Evolutionary conservation across 2,113 vertebrate species (phyloP).

Genomic region (Panthera leo): DNA sequence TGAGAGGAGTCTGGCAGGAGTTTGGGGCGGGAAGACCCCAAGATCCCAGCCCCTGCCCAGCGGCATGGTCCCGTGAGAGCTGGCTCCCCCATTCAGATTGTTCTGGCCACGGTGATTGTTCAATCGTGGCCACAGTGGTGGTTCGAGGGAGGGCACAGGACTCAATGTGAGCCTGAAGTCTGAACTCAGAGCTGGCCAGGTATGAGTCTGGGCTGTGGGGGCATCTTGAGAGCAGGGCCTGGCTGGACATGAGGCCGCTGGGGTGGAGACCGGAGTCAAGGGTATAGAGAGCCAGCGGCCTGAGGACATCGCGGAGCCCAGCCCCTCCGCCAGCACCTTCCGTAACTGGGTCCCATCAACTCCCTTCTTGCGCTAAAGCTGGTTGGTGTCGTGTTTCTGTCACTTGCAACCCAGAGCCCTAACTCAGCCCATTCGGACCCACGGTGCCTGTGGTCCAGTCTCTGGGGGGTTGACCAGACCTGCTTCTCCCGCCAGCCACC

Average conservation of each 20-base stretch:
- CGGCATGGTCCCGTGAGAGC: fast-evolving
- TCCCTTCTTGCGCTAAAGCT: neutral
- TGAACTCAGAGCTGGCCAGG: neutral
- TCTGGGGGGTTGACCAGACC: neutral
- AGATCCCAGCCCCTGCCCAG: neutral
- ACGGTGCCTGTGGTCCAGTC: fast-evolving
- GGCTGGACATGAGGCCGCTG: fast-evolving
- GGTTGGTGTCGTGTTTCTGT: neutral
- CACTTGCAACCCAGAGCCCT: neutral
- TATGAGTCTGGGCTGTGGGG: fast-evolving
- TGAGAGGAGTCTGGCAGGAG: neutral
- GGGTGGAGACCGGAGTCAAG: neutral
- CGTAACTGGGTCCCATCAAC: fast-evolving
- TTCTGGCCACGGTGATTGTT: neutral
- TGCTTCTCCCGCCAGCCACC: neutral
- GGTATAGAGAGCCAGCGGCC: fast-evolving
- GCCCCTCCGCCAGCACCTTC: neutral
- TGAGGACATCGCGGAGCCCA: fast-evolving
- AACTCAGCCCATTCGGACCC: fast-evolving
- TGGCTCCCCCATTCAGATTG: neutral
- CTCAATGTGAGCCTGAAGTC: neutral
- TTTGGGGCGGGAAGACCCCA: neutral
- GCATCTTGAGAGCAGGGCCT: neutral
- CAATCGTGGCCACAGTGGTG: neutral
- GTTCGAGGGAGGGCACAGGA: neutral